phyloP scores from a whole-genome alignment of 2,797 vertebrate species.

The Spinus olivaceus region DNA sequence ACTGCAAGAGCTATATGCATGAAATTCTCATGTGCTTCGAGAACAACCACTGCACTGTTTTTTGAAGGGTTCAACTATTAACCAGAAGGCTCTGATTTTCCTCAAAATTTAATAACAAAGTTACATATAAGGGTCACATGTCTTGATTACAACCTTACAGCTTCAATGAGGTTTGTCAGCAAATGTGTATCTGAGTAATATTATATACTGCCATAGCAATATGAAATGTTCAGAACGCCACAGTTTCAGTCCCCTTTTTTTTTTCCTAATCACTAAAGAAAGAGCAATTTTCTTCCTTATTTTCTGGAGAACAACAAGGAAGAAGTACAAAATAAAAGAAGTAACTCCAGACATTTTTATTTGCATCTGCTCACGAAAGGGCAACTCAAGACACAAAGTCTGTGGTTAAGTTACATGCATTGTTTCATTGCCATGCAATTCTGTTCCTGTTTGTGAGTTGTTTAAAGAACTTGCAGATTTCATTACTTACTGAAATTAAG shows the following conservation, averaged over 20 bases:
- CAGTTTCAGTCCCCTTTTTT: background rate
- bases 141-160: background rate
- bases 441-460: background rate
- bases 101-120: background rate
- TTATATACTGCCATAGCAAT: background rate
- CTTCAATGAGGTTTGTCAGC: background rate
- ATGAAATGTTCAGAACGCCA: background rate
- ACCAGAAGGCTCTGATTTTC: background rate
- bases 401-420: background rate
- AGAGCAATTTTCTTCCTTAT: background rate
- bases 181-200: background rate
- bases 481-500: background rate
- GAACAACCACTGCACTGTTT: background rate
- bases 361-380: background rate
- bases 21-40: background rate
- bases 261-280: background rate
- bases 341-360: background rate
- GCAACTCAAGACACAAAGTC: background rate
- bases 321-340: background rate
- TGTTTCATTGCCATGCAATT: background rate
- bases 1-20: background rate
- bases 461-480: background rate
- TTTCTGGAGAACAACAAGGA: background rate
- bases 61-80: background rate
- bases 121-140: background rate